A percentile compares a stretch with the other conserved stretches of the same genome.
Conservation (phyloP, 2,797 vertebrate genomes). For the Rhinoraja longicauda region DNA sequence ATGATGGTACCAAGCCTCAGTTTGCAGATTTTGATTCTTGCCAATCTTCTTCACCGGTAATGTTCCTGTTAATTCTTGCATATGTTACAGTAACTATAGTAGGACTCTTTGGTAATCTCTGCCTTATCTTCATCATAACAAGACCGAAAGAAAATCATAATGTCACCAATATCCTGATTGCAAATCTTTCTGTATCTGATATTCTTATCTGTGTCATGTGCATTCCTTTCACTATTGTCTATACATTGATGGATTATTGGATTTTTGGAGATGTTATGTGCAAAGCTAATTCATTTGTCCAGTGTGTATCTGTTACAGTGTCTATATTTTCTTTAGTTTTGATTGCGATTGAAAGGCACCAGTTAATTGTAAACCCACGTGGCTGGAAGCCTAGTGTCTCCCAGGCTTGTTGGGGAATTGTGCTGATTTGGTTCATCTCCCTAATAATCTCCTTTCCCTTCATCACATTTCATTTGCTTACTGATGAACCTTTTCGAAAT, state of each 20-base stretch:
- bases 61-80: slow-evolving; percentile 53
- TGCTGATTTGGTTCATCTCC: slow-evolving; percentile 55
- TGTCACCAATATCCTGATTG: slow-evolving; percentile 78
- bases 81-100: slow-evolving; percentile 65
- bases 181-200: slow-evolving; percentile 80
- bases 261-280: slow-evolving; percentile 75
- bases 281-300: slow-evolving; percentile 71
- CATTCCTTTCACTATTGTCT: slow-evolving; percentile 73
- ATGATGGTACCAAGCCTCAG: slow-evolving; percentile 49
- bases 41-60: slow-evolving; percentile 46
- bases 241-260: slow-evolving; percentile 79
- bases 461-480: slow-evolving; percentile 56
- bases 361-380: slow-evolving; percentile 60
- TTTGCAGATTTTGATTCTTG: slow-evolving; percentile 54
- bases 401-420: slow-evolving; percentile 58
- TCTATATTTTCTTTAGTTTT: slow-evolving; percentile 79
- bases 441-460: slow-evolving; percentile 56
- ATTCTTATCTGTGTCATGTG: slow-evolving; percentile 76
- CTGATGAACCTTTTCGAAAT: slow-evolving; percentile 56
- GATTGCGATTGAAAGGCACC: slow-evolving; percentile 66
- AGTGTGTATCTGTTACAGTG: slow-evolving; percentile 75
- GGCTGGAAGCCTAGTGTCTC: slow-evolving; percentile 59
- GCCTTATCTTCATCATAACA: slow-evolving; percentile 73
- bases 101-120: slow-evolving; percentile 76
- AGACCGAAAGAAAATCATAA: slow-evolving; percentile 72